These are phyloP conservation scores for Eupithecia centaureata DNA, from an alignment of 2,888 invertebrate species.

Conservation along the genomic window DNA sequence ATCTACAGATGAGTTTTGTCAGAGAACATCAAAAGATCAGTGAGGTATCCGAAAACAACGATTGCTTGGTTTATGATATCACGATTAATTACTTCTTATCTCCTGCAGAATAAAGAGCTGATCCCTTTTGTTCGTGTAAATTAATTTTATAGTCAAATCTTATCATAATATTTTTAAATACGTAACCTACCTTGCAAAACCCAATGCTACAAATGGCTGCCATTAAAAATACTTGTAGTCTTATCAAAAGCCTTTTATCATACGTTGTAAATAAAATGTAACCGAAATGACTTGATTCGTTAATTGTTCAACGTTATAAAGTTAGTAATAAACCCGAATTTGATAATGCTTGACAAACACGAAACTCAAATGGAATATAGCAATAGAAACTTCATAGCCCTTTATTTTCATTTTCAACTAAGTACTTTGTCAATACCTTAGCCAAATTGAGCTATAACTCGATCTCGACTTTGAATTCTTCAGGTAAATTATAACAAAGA, in stretches of 20 bases:
- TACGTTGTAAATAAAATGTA: slow-evolving; percentile 49
- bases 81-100: background rate
- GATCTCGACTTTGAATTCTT: too few species aligned
- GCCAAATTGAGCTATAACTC: background rate
- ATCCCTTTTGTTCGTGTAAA: background rate
- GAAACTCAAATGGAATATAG: slow-evolving; percentile 41
- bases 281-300: slow-evolving; percentile 53
- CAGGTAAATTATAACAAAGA: background rate
- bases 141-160: background rate
- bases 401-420: slow-evolving; percentile 12
- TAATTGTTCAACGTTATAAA: slow-evolving; percentile 68
- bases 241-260: slow-evolving; percentile 48
- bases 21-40: slow-evolving; percentile 8
- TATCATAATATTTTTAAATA: slow-evolving; percentile 6
- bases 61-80: background rate
- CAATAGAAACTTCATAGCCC: slow-evolving; percentile 39
- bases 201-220: slow-evolving; percentile 28
- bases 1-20: slow-evolving; percentile 14
- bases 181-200: slow-evolving; percentile 1
- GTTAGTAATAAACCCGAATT: slow-evolving; percentile 60
- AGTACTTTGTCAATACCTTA: background rate
- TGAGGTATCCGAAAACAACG: background rate
- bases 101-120: background rate
- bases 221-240: slow-evolving; percentile 40
- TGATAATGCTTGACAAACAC: slow-evolving; percentile 49